phyloP scores from a whole-genome alignment of 1,140 invertebrate species.

The Thalassaphorura encarpata region DNA sequence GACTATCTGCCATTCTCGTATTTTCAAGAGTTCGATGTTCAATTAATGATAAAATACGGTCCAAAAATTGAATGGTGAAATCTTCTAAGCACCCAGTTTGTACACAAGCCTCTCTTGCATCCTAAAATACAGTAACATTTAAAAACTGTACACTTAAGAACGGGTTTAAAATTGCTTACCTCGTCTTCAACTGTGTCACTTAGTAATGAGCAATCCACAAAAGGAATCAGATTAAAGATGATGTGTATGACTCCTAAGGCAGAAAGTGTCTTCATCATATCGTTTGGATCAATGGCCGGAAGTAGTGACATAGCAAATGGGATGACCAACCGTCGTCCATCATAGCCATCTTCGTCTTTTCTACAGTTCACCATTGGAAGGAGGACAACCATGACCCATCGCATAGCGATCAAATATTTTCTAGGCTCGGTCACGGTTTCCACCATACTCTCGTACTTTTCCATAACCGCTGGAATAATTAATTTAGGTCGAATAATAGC shows the following conservation, averaged over 20 bases:
- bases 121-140: constrained; percentile 37
- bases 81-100: constrained; percentile 76
- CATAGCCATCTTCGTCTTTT: constrained; percentile 41
- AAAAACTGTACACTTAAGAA: background rate
- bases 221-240: constrained; percentile 62
- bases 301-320: constrained; percentile 66
- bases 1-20: constrained; percentile 44
- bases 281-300: constrained; percentile 81
- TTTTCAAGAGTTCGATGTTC: constrained; percentile 60
- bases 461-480: constrained; percentile 70
- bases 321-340: constrained; percentile 68
- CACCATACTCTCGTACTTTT: constrained; percentile 56
- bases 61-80: constrained; percentile 76
- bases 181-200: constrained; percentile 33
- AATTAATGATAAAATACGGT: constrained; percentile 60
- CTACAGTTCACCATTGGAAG: constrained; percentile 56
- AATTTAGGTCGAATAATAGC: constrained; percentile 67
- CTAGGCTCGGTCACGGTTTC: constrained; percentile 82
- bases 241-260: constrained; percentile 61
- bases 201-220: constrained; percentile 73
- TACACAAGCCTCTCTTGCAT: constrained; percentile 63
- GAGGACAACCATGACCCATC: constrained; percentile 58
- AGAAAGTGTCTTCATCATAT: constrained; percentile 40
- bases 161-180: background rate
- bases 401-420: constrained; percentile 66